Percentiles rank a stretch among this genome's conserved stretches.
Conservation (phyloP, 1,140 invertebrate species). For the Drosophila ficusphila region DNA sequence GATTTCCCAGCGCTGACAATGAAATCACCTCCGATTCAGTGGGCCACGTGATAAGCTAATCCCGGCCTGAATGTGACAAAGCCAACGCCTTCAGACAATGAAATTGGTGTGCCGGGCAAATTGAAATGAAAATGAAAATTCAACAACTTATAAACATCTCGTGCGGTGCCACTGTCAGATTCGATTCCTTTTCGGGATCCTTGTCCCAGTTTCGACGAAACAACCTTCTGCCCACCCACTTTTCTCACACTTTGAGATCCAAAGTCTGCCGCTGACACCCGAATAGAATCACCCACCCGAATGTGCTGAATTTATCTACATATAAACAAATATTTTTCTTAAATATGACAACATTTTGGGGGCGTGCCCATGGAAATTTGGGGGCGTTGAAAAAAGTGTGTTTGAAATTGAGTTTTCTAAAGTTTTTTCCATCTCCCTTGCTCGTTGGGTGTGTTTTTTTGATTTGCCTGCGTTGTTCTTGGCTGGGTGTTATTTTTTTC, state of each 20-base stretch:
- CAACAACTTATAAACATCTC: slow-evolving; percentile 71
- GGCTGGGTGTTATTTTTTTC: slow-evolving; percentile 3
- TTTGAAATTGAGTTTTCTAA: slow-evolving; percentile 77
- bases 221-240: slow-evolving; percentile 14
- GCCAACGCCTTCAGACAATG: slow-evolving; percentile 69
- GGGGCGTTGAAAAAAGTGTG: slow-evolving; percentile 51
- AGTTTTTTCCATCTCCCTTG: slow-evolving; percentile 49
- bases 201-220: slow-evolving; percentile 26
- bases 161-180: slow-evolving; percentile 35
- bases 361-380: slow-evolving; percentile 59
- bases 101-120: slow-evolving; percentile 55
- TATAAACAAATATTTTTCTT: slow-evolving; percentile 81
- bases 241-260: slow-evolving; percentile 26
- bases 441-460: slow-evolving; percentile 20
- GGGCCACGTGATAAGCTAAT: slow-evolving; percentile 69
- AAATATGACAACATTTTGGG: slow-evolving; percentile 73
- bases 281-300: slow-evolving; percentile 43
- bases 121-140: slow-evolving; percentile 74
- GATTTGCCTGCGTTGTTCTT: slow-evolving; percentile 57
- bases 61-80: slow-evolving; percentile 64
- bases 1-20: slow-evolving; percentile 20
- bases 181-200: slow-evolving; percentile 34
- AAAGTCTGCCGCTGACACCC: slow-evolving; percentile 62
- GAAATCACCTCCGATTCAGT: slow-evolving; percentile 35
- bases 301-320: slow-evolving; percentile 65